These are phyloP conservation scores for Neofelis nebulosa DNA, from an alignment of 2,113 vertebrate genomes.

Conservation along the genomic window DNA sequence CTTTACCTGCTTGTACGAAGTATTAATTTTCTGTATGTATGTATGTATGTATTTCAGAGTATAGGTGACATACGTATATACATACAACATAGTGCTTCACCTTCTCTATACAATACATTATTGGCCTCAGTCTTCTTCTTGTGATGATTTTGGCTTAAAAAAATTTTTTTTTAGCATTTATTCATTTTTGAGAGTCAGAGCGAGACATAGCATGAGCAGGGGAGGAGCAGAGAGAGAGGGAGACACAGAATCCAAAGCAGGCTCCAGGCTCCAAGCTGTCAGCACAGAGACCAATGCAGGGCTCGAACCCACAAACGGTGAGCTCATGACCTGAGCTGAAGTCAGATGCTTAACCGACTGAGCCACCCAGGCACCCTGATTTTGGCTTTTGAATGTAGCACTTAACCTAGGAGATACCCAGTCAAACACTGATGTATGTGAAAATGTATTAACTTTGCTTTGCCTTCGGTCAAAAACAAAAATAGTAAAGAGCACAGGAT, in stretches of 20 bases:
- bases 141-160: background rate
- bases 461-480: background rate
- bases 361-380: no score
- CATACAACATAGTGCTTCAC: background rate
- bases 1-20: background rate
- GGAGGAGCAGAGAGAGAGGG: no score
- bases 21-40: background rate
- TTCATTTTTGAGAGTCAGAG: no score
- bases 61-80: background rate
- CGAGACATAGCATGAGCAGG: no score
- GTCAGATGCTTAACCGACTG: no score
- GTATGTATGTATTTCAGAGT: background rate
- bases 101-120: background rate
- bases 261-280: no score
- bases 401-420: background rate
- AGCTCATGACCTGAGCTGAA: no score
- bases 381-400: background rate
- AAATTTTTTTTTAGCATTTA: no score
- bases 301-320: fast-evolving
- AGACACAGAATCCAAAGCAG: no score
- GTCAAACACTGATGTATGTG: background rate
- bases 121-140: background rate
- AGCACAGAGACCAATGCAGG: no score
- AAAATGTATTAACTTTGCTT: background rate
- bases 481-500: background rate